These are phyloP conservation scores for Athetis lepigone DNA, from an alignment of 2,888 invertebrate genomes.

Conservation along the genomic window DNA sequence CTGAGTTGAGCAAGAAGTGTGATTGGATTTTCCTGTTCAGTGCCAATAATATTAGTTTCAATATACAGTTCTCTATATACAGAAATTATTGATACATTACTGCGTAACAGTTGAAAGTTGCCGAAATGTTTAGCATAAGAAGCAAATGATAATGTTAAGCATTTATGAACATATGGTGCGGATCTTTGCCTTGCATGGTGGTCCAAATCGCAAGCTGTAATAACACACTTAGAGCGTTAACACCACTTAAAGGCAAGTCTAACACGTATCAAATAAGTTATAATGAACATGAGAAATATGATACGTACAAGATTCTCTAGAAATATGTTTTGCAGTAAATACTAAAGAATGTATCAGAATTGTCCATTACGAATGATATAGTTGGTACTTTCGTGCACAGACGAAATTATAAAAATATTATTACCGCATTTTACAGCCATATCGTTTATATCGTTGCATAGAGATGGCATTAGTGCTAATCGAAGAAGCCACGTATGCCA, in stretches of 20 bases:
- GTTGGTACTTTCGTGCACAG: neutral
- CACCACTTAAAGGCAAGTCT: constrained; percentile 45
- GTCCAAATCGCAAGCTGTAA: constrained; percentile 44
- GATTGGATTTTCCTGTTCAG: constrained; percentile 32
- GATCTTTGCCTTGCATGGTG: constrained; percentile 16
- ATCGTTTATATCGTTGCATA: constrained; percentile 19
- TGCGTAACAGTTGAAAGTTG: neutral
- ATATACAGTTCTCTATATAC: too few relatives aligned
- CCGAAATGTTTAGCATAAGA: constrained; percentile 2
- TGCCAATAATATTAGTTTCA: constrained; percentile 1
- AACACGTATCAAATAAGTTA: constrained; percentile 1
- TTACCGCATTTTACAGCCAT: constrained; percentile 6
- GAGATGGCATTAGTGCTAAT: constrained; percentile 54
- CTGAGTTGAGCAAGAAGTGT: constrained; percentile 4
- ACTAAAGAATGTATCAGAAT: neutral
- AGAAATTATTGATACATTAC: neutral
- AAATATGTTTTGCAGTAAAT: neutral
- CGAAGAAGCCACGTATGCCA: constrained; percentile 67
- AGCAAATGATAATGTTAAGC: neutral
- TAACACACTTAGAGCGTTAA: constrained; percentile 37
- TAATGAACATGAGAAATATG: constrained; percentile 1
- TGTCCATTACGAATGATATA: neutral
- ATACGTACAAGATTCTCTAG: neutral
- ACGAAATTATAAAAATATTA: neutral
- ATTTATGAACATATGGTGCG: constrained; percentile 12